These are phyloP conservation scores for Oryzias javanicus DNA, from an alignment of 2,113 vertebrate genomes.

Conservation along the genomic window DNA sequence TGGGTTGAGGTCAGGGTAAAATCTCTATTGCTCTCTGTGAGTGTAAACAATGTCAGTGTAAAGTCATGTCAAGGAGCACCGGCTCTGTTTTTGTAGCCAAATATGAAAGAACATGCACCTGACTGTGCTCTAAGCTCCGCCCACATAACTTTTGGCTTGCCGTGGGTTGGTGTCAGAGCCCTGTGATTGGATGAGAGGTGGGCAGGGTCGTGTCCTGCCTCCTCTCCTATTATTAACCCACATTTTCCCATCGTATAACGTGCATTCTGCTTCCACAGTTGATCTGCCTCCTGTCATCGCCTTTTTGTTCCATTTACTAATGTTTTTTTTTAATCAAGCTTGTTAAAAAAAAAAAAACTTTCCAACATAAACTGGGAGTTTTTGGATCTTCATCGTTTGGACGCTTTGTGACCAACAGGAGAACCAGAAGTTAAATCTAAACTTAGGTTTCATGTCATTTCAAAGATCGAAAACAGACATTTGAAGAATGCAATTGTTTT, in stretches of 20 bases:
- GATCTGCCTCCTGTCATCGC: slow-evolving; percentile 1
- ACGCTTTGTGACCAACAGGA: not conserved
- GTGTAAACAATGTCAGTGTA: not conserved
- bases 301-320: not conserved
- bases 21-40: not conserved
- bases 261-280: not conserved
- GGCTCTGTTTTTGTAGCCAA: slow-evolving; percentile 14
- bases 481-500: no score
- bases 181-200: slow-evolving; percentile 63
- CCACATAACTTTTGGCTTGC: not conserved
- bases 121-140: slow-evolving; percentile 28
- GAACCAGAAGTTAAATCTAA: not conserved
- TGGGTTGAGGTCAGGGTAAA: no score
- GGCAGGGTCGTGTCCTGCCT: slow-evolving; percentile 52
- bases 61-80: slow-evolving; percentile 19
- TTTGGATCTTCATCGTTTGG: not conserved
- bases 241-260: slow-evolving; percentile 14
- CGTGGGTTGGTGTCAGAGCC: slow-evolving; percentile 12
- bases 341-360: not conserved
- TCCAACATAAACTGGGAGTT: not conserved
- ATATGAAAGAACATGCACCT: slow-evolving; percentile 39
- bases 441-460: not conserved
- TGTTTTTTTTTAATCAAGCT: no score
- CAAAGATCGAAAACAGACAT: no score
- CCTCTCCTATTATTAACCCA: slow-evolving; percentile 46